These are phyloP conservation scores for Taenioides sp. DNA, from an alignment of 2,797 vertebrate genomes.

Conservation along the genomic window DNA sequence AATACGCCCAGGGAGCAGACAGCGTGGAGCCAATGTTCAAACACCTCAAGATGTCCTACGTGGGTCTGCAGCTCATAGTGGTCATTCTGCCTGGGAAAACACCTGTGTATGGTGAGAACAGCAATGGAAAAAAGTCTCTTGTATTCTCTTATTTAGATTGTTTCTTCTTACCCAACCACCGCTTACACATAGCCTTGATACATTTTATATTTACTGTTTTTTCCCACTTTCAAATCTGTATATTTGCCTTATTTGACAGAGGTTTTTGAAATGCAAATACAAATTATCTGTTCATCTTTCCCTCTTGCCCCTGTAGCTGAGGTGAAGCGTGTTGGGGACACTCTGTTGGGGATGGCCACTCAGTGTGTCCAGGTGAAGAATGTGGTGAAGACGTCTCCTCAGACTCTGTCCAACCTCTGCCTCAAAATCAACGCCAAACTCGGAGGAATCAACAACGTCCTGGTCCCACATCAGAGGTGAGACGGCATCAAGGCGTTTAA, in stretches of 20 bases:
- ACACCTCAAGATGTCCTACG: slow-evolving; percentile 97
- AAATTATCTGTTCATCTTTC: no score
- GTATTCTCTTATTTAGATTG: no score
- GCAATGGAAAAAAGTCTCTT: background rate
- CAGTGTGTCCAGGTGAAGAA: slow-evolving; percentile 99
- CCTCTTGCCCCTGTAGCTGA: slow-evolving; percentile 79
- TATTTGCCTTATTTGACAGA: no score
- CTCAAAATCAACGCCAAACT: slow-evolving; percentile 99
- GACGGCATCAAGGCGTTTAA: background rate
- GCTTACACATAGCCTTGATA: no score
- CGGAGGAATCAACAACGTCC: slow-evolving; percentile 97
- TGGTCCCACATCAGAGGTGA: slow-evolving; percentile 97
- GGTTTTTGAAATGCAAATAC: no score
- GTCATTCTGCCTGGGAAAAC: slow-evolving; percentile 98
- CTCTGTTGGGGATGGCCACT: slow-evolving; percentile 97
- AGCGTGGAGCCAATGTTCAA: slow-evolving; percentile 99
- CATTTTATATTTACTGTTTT: background rate
- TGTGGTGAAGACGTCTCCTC: slow-evolving; percentile 97
- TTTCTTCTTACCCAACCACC: no score
- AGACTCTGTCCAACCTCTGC: slow-evolving; percentile 97
- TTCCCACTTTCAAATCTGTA: no score
- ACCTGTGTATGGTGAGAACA: slow-evolving; percentile 89
- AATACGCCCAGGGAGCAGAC: slow-evolving; percentile 97
- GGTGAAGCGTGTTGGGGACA: slow-evolving; percentile 98
- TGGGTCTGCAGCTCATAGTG: slow-evolving; percentile 97